Conservation (phyloP, 2,888 invertebrate genomes). For the Cerceris ruficornis region DNA sequence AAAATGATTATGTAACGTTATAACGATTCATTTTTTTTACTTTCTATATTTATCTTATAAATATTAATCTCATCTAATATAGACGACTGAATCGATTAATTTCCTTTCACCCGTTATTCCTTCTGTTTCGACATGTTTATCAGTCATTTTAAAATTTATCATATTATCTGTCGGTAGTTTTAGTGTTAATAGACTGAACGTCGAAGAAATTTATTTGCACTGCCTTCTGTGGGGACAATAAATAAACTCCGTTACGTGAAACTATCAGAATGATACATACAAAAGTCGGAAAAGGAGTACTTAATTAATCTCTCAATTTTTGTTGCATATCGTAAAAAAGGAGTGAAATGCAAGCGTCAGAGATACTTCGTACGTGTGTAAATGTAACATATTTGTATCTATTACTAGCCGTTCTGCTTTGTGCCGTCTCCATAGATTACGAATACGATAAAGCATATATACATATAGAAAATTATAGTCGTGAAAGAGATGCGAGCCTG, state of each 20-base stretch:
- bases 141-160: not conserved
- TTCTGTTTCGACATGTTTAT: not conserved
- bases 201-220: constrained; percentile 15
- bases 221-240: constrained; percentile 62
- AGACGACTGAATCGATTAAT: no score
- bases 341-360: constrained; percentile 55
- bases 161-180: not conserved
- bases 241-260: constrained; percentile 32
- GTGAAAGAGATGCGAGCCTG: constrained; percentile 15
- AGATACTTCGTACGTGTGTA: constrained; percentile 66
- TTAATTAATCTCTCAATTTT: not conserved
- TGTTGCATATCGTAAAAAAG: not conserved
- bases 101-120: no score
- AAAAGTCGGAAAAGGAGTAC: constrained; percentile 1
- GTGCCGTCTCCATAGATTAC: constrained; percentile 78
- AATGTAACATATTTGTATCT: constrained; percentile 79
- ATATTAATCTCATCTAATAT: no score
- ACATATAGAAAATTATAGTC: constrained; percentile 57
- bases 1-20: no score
- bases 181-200: not conserved
- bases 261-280: constrained; percentile 9
- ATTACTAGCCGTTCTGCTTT: constrained; percentile 80
- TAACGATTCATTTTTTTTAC: no score
- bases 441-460: constrained; percentile 49
- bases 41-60: no score